Evolutionary conservation across 2,888 invertebrate species (phyloP).

Genomic region (Synanthedon formicaeformis): DNA sequence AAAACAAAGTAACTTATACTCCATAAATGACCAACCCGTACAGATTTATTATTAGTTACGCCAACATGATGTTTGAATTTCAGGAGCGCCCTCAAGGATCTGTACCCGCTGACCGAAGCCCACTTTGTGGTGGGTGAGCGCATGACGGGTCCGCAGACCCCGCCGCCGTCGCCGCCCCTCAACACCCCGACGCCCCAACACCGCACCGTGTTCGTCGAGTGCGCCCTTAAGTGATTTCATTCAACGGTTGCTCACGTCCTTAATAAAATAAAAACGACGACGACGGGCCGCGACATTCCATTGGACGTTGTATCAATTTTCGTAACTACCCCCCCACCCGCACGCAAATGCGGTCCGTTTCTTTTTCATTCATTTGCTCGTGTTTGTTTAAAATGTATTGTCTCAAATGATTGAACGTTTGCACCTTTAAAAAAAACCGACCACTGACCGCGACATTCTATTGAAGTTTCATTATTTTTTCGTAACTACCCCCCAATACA

Average conservation of each 20-base stretch:
- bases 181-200: slow-evolving; percentile 3
- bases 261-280: background rate
- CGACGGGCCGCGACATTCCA: background rate
- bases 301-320: background rate
- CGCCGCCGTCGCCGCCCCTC: slow-evolving; percentile 8
- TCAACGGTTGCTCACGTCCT: background rate
- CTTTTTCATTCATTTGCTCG: too few relatives aligned
- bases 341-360: too few relatives aligned
- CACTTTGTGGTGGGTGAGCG: slow-evolving; percentile 39
- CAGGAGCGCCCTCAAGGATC: slow-evolving; percentile 71
- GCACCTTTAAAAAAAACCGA: too few relatives aligned
- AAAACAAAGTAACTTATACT: too few relatives aligned
- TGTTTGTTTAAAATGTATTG: too few relatives aligned
- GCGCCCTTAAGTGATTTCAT: slow-evolving; percentile 60
- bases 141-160: slow-evolving; percentile 12
- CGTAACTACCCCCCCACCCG: background rate
- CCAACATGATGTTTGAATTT: too few relatives aligned
- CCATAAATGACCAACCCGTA: too few relatives aligned
- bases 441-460: too few relatives aligned
- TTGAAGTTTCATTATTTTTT: too few relatives aligned
- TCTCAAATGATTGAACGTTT: too few relatives aligned
- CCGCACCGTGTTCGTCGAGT: slow-evolving; percentile 49
- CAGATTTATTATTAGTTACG: too few relatives aligned
- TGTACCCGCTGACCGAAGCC: slow-evolving; percentile 70
- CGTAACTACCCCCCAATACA: too few relatives aligned